Evolutionary conservation across 1,140 invertebrate species (phyloP), one percentile per base, ranked within the genome.

Genomic region (Triops longicaudatus): DNA sequence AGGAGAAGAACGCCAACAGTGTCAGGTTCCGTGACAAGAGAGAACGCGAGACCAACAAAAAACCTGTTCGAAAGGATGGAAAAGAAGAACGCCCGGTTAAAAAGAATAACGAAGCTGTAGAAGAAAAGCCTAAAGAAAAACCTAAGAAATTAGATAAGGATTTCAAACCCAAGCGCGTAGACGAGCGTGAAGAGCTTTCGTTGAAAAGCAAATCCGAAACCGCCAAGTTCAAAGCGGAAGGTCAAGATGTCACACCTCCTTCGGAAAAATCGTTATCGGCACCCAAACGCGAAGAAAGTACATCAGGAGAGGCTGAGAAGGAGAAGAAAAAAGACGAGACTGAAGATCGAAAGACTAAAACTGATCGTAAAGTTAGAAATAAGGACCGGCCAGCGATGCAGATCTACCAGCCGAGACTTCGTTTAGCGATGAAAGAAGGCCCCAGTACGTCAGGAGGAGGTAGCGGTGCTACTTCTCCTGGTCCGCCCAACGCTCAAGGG

Each of bases 321-420:
- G 74, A 76, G 37, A 80, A 77, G 71, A 78, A 78, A 72, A 80
- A 78, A 73, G 74, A 77, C 41, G 75, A 79, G 73, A n/a, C 71
- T 63, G 78, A 78, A 77, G 31, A 77, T 17, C 22, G 43, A 50
- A 28, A 41, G 63, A n/a, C 74, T n/a, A 72, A 63, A 42, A 76
- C 41, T 84, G 87, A 75, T 85, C 85, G 79, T 86, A 85, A 76
- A 83, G 87, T 71, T 86, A 88, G 76, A 87, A 88, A 79, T 85
- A 84, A 91, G 89, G 90, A 91, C 82, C 89, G 90, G 73, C 90
- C 90, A 11, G 87, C 89, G 71, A 87, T 91, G 79, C 88, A 89
- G 78, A 90, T 91, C 78, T 91, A 91, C 82, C 86, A 90, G 76
- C 90, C 90, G 6, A 73, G 72, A 14, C 43, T 27, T 44, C 72